phyloP scores from a whole-genome alignment of 2,888 invertebrate species.

The Drosophila basisetae region DNA sequence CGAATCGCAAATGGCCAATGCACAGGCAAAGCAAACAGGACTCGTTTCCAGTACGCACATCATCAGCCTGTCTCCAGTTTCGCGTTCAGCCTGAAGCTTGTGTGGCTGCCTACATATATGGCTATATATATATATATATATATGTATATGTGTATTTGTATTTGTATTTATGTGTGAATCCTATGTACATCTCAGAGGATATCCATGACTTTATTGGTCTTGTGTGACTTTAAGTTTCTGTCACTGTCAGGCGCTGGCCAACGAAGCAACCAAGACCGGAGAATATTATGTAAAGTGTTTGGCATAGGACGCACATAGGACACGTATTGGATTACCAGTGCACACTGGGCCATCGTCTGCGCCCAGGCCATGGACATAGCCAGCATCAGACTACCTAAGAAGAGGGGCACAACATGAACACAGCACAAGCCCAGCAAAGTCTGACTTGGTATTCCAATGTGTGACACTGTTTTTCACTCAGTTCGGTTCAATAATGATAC shows the following conservation, averaged over 20 bases:
- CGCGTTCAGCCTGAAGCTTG: neutral
- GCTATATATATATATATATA: neutral
- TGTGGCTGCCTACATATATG: constrained; percentile 3
- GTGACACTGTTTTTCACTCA: neutral
- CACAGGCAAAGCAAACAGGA: constrained; percentile 40
- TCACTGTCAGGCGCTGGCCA: constrained; percentile 21
- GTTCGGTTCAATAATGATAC: neutral
- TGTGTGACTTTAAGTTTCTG: constrained; percentile 26
- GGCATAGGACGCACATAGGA: constrained; percentile 30
- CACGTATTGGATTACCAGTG: constrained; percentile 30
- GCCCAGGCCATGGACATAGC: neutral
- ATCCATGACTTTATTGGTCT: constrained; percentile 40
- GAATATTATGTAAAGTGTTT: constrained; percentile 56
- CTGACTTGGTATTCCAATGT: neutral
- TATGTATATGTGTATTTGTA: neutral
- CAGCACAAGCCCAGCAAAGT: neutral
- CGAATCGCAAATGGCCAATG: constrained; percentile 14
- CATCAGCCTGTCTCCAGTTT: constrained; percentile 12
- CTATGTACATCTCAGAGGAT: constrained; percentile 8
- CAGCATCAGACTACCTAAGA: neutral
- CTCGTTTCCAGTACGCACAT: constrained; percentile 6
- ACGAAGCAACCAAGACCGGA: constrained; percentile 20
- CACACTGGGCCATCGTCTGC: neutral
- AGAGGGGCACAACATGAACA: neutral
- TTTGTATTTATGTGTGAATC: constrained; percentile 1